Evolutionary conservation across 2,888 invertebrate genomes (phyloP), one percentile per base, ranked within the genome.

Genomic region (Orthosia cruda): DNA sequence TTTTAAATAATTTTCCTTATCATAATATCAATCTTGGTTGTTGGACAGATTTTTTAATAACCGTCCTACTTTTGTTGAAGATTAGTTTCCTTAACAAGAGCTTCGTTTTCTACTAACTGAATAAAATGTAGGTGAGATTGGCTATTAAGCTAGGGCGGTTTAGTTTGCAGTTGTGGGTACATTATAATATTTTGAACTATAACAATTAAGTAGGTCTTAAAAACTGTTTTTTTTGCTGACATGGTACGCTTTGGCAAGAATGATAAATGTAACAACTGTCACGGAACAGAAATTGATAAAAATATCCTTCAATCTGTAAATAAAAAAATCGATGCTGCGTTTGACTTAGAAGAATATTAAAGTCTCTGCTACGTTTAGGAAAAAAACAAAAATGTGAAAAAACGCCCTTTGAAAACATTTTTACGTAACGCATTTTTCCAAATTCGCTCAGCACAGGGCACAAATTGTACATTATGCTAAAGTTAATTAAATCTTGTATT

Each of bases 21-120:
- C 67, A 76, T 83, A 89, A 76, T 83, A 89, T 87, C 79, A 85
- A 85, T 86, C 85, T 85, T 81, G 80, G 81, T 72, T 81, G 62
- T 69, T 74, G 74, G 84, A 86, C 84, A 87, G 86, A 84, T 88
- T 75, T 73, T 80, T 74, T 83, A 74, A 86, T 76, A 76, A 80
- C 68, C 63, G 16, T 71, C 61, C 71, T 55, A 62, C 66, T 85
- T 76, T 80, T 72, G 54, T 55, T 45, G 54, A 59, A 80, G 71
- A 86, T 84, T 70, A 76, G 76, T 86, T 86, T 67, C 61, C 54
- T 61, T 26, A 63, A 80, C 70, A 84, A 77, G 74, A 64, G 72
- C 73, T 77, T 65, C 70, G 40, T 85, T 87, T 85, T 87, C 82
- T 74, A 87, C 79, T 79, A 85, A 84, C 82, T 84, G 74, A 77